Evolutionary conservation across 2,797 vertebrate genomes (phyloP).

Genomic region (Benthosema pterotum): DNA sequence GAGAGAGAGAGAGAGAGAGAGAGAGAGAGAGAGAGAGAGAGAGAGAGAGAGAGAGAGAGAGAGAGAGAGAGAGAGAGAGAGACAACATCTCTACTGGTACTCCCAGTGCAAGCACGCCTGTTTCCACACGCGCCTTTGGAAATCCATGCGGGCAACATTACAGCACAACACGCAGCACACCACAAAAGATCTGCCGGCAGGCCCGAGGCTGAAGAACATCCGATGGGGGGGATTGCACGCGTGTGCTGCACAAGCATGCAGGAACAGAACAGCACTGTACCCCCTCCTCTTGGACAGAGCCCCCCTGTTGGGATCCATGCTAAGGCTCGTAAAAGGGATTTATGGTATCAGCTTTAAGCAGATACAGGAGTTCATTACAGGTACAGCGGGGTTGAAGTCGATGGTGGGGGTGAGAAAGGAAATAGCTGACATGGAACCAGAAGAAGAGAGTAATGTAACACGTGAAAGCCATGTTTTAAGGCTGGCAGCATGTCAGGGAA

Average conservation of each 20-base stretch:
- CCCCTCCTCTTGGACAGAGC: constrained; percentile 6
- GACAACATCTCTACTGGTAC: constrained; percentile 14
- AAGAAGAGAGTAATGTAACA: constrained; percentile 34
- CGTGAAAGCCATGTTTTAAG: constrained; percentile 49
- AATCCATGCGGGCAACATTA: constrained; percentile 53
- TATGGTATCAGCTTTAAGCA: constrained; percentile 68
- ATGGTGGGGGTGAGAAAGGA: constrained; percentile 58
- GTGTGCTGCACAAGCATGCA: neutral
- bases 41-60: neutral
- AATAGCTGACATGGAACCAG: constrained; percentile 57
- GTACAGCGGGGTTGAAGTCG: constrained; percentile 57
- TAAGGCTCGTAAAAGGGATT: constrained; percentile 66
- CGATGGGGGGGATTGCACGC: constrained; percentile 27
- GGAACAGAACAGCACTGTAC: neutral
- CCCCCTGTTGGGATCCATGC: constrained; percentile 44
- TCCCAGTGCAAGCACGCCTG: constrained; percentile 33
- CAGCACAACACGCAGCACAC: constrained; percentile 34
- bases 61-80: neutral
- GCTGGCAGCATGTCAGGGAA: constrained; percentile 21
- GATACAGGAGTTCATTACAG: constrained; percentile 61
- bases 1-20: neutral
- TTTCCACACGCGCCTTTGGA: constrained; percentile 39
- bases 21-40: neutral
- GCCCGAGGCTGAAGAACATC: constrained; percentile 20
- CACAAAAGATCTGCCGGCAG: constrained; percentile 30